These are phyloP conservation scores for Petrolisthes manimaculis DNA, from an alignment of 2,888 invertebrate genomes.

Conservation along the genomic window DNA sequence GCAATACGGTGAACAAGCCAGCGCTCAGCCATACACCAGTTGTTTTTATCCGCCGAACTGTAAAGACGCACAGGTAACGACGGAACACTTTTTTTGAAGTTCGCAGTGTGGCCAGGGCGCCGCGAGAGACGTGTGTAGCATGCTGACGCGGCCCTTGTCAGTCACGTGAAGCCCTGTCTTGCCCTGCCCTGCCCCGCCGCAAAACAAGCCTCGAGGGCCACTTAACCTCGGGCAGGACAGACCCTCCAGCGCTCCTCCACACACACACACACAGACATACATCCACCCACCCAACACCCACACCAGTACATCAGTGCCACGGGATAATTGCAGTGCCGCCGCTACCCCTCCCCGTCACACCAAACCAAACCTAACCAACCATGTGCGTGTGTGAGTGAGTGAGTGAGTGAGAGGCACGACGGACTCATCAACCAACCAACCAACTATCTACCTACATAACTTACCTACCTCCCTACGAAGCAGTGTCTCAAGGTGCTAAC, in stretches of 20 bases:
- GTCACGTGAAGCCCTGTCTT: conserved; percentile 48
- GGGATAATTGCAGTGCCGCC: conserved; percentile 51
- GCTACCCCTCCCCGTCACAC: no score
- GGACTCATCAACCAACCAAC: no score
- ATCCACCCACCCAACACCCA: no score
- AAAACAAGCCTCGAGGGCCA: conserved; percentile 49
- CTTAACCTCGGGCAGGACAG: conserved; percentile 49
- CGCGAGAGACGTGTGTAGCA: conserved; percentile 54
- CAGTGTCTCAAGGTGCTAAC: conserved; percentile 35
- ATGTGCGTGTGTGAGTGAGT: no score
- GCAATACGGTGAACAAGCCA: conserved; percentile 60
- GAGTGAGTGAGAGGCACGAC: conserved; percentile 50
- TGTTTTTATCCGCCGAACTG: conserved; percentile 60
- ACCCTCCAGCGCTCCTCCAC: conserved; percentile 35
- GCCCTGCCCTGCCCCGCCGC: conserved; percentile 39
- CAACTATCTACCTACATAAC: no score
- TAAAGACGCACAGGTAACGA: conserved; percentile 60
- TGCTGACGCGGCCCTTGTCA: conserved; percentile 47
- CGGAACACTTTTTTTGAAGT: conserved; percentile 57
- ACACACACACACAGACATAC: conserved; percentile 14
- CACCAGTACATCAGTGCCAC: conserved; percentile 54
- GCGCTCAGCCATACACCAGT: conserved; percentile 59
- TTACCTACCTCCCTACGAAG: no score
- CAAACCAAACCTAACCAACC: no score
- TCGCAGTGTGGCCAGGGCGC: conserved; percentile 50